Evolutionary conservation across 2,113 vertebrate genomes (phyloP).

Genomic region (Parus major): DNA sequence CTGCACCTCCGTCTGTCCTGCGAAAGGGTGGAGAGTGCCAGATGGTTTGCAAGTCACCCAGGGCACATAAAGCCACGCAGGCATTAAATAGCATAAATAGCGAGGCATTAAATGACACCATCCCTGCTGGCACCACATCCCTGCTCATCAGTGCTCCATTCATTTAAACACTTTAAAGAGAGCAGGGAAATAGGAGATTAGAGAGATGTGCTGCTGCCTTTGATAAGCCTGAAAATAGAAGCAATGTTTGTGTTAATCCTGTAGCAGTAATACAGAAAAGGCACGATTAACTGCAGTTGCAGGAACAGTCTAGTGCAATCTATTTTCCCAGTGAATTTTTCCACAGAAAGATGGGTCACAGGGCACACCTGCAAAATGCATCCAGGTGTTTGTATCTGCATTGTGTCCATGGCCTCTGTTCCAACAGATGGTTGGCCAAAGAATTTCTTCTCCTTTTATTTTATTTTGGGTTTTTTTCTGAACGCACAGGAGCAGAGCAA

Average conservation of each 20-base stretch:
- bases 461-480: neutral
- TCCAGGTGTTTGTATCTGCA: neutral
- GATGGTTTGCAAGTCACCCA: slow-evolving; percentile 52
- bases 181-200: slow-evolving; percentile 56
- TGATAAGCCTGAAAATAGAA: slow-evolving; percentile 57
- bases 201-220: slow-evolving; percentile 51
- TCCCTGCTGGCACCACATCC: slow-evolving; percentile 54
- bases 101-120: slow-evolving; percentile 43
- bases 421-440: slow-evolving; percentile 55
- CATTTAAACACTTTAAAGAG: slow-evolving; percentile 47
- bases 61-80: slow-evolving; percentile 46
- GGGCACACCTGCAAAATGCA: slow-evolving; percentile 54
- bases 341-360: slow-evolving; percentile 34
- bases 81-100: slow-evolving; percentile 53
- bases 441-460: slow-evolving; percentile 43
- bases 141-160: slow-evolving; percentile 54
- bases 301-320: slow-evolving; percentile 16
- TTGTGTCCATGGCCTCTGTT: neutral
- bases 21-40: slow-evolving; percentile 6
- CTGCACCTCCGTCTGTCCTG: slow-evolving; percentile 32
- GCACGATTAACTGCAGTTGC: neutral
- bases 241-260: slow-evolving; percentile 51
- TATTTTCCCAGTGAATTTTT: slow-evolving; percentile 33
- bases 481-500: slow-evolving; percentile 38
- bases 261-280: slow-evolving; percentile 13